Percentiles rank a stretch among this genome's conserved stretches.
Evolutionary conservation across 2,888 invertebrate genomes (phyloP).

Genomic region (Acheta domesticus): DNA sequence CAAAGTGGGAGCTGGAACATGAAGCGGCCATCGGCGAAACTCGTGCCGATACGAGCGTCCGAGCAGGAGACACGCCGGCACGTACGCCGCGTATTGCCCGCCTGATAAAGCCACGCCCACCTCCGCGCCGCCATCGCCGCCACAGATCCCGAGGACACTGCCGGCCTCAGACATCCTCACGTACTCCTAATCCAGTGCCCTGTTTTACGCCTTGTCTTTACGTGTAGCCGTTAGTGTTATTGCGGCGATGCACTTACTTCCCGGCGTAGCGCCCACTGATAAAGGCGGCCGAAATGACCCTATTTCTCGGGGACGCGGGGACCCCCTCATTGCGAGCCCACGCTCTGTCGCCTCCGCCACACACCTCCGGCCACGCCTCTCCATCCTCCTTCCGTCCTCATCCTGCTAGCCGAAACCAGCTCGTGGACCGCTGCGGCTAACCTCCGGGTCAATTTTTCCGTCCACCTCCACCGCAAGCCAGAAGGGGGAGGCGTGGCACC

Average conservation of each 20-base stretch:
- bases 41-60: neutral
- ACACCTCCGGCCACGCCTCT: no score
- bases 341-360: no score
- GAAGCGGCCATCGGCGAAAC: no score
- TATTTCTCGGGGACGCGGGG: neutral
- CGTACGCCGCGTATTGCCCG: neutral
- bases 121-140: no score
- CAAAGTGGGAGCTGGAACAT: no score
- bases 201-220: neutral
- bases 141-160: neutral
- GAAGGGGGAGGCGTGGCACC: no score
- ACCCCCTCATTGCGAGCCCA: no score
- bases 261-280: neutral
- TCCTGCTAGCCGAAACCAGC: no score
- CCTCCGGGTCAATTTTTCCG: no score
- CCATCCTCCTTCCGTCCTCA: no score
- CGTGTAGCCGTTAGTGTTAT: conserved; percentile 4
- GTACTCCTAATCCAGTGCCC: neutral
- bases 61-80: neutral
- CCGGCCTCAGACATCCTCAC: neutral
- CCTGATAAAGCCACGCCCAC: neutral
- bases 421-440: no score
- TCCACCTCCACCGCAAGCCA: no score
- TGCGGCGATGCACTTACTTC: neutral
- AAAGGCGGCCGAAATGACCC: neutral